phyloP scores from a whole-genome alignment of 2,113 vertebrate species.

The Anarhynchus alexandrinus region DNA sequence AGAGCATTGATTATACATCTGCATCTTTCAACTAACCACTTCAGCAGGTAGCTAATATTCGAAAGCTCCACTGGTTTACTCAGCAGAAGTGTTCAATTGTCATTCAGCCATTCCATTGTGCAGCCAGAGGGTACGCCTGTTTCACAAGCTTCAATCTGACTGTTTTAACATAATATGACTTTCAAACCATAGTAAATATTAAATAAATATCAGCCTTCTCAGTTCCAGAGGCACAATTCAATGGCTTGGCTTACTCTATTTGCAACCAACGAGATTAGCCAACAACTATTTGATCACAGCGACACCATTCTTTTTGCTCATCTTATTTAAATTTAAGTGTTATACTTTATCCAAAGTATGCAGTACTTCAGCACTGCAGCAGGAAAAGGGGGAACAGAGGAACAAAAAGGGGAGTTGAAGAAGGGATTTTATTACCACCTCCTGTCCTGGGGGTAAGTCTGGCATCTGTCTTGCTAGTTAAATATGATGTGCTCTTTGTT shows the following conservation, averaged over 20 bases:
- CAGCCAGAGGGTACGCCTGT: neutral
- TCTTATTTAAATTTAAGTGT: neutral
- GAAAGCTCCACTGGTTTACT: neutral
- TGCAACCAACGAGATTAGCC: neutral
- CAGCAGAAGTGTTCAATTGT: neutral
- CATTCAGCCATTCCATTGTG: neutral
- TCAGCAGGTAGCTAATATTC: neutral
- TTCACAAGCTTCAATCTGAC: neutral
- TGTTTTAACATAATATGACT: neutral
- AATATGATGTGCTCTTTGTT: neutral
- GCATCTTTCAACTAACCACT: neutral
- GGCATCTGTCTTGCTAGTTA: neutral
- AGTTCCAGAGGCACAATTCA: neutral
- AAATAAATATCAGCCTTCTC: neutral
- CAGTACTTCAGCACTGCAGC: neutral
- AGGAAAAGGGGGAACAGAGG: neutral
- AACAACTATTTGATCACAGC: neutral
- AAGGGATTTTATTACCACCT: neutral
- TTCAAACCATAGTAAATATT: neutral
- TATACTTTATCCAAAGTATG: neutral
- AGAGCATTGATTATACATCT: neutral
- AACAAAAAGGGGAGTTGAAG: neutral
- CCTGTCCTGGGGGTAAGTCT: neutral
- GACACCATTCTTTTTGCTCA: neutral
- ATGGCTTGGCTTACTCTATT: neutral